Base-by-base conservation (phyloP, 2,888 invertebrate genomes). In the Drosophila neoperkinsi region DNA sequence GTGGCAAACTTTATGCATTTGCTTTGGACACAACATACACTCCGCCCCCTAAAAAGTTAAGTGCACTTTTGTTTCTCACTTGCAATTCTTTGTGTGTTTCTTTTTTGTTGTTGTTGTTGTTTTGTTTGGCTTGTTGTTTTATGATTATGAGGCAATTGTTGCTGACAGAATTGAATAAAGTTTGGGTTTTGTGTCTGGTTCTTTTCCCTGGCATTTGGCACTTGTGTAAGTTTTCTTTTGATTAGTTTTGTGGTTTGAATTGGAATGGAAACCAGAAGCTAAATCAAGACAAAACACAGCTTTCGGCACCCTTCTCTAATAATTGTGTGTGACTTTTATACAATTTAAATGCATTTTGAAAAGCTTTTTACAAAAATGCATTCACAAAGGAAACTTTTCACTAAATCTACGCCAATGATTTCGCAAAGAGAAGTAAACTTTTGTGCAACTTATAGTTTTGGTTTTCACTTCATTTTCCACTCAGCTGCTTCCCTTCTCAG, bases 1-100 rank as follows among this genome's bases (percentile, higher is more conserved):
- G 66, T 55, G 55, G 53, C 58, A 74, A 90, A 90, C 65, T 86
- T 86, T 86, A 83, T 81, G 87, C 86, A 88, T 90, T 90, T 90
- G 74, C 81, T 71, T 66, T 60, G 46, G 33, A 33, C 60, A 63
- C 34, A 57, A 63, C 61, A 66, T 50, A 38, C 52, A 2, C 43
- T 31, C 13, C 34, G 28, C 16, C 55, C 18, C 11, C 3, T 4
- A 4, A 30, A 41, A 21, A 41, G 28, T 86, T 77, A 88, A 86
- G 89, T 86, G 84, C 79, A 81, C 71, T 90, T 90, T 70, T 71
- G 65, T 74, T 67, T 60, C 43, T 53, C 25, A 58, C 72, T 65
- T 61, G 66, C 67, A 55, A 43, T 77, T 66, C 1, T 21, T 79
- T 88, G 64, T 69, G 56, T 71, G 64, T 59, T 28, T 60, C 71